These are phyloP conservation scores for Orchestes rusci DNA, from an alignment of 2,888 invertebrate genomes.

Conservation along the genomic window DNA sequence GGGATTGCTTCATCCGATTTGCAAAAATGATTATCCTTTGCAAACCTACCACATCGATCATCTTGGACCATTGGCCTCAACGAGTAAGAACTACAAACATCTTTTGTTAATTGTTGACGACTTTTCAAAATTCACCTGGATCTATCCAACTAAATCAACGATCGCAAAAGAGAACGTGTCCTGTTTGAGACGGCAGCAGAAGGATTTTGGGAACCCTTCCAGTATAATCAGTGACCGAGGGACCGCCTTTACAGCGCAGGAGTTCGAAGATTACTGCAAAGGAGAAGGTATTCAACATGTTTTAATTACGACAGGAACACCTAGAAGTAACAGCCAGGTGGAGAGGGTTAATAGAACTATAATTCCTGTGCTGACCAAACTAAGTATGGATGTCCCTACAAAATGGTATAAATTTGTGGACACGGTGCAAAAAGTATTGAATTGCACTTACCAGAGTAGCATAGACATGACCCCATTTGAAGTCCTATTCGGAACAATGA, in stretches of 20 bases:
- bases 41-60: slow-evolving; percentile 30
- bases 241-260: slow-evolving; percentile 39
- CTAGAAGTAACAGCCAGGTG: slow-evolving; percentile 37
- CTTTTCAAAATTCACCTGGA: slow-evolving; percentile 31
- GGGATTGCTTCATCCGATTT: slow-evolving; percentile 27
- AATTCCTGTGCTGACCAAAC: slow-evolving; percentile 7
- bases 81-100: no score
- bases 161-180: slow-evolving; percentile 28
- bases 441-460: slow-evolving; percentile 26
- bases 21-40: slow-evolving; percentile 25
- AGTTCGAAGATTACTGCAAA: no score
- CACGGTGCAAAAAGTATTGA: slow-evolving; percentile 27
- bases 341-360: slow-evolving; percentile 28
- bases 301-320: slow-evolving; percentile 31
- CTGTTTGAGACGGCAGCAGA: slow-evolving; percentile 22
- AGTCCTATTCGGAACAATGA: slow-evolving; percentile 7
- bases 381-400: slow-evolving; percentile 23
- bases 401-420: slow-evolving; percentile 26
- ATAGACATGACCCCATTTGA: slow-evolving; percentile 27
- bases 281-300: slow-evolving; percentile 35
- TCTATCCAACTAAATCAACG: slow-evolving; percentile 33
- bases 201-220: slow-evolving; percentile 37
- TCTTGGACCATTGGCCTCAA: slow-evolving; percentile 26
- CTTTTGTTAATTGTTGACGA: no score
- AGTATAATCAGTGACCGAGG: slow-evolving; percentile 35